Evolutionary conservation across 2,888 invertebrate species (phyloP), one percentile per base, ranked within the genome.

Genomic region (Furcula furcula): DNA sequence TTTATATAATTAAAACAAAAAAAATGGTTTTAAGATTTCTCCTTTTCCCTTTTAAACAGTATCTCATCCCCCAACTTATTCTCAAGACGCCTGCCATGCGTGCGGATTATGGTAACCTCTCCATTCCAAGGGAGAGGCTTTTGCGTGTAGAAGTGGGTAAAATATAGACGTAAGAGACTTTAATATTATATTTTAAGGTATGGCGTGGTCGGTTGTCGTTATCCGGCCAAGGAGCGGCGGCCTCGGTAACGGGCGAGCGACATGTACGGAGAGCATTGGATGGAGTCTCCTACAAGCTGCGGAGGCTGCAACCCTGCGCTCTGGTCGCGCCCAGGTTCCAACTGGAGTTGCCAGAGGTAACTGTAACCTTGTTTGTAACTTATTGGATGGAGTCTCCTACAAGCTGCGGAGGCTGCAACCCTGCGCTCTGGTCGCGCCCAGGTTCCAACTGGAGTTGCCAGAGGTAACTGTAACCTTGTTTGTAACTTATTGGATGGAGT

Each of bases 261-360:
- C 71, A 79, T 46, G 76, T 77, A 37, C 56, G 67, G 33, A 90
- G 91, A 52, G 85, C 93, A 31, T 69, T 93, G 15, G 91, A 94
- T 90, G 93, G 94, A 43, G 93, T 97, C 29, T 95, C 94, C 66
- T 98, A 97, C 83, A 98, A 98, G 82, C 88, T 98, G 58, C 91
- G 98, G 7, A 91, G 95, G 7, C 93, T 97, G 92, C 93, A 94
- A 42, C 98, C 98, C 0, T 96, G 96, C 75, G 95, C 96, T 9
- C 87, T 98, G 10, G 94, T 94, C 46, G 93, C 95, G 70, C 85
- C 97, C 16, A 90, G 92, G 57, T 96, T 97, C 76, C 92, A 94
- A 43, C 91, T 98, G 1, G 96, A 96, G 54, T 89, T 98, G 49
- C 96, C 97, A 0, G 97, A 98, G 76, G 94, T 95, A 6, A 21